These are phyloP conservation scores for Heliconius hewitsoni DNA, from an alignment of 1,140 invertebrate genomes.

Conservation along the genomic window DNA sequence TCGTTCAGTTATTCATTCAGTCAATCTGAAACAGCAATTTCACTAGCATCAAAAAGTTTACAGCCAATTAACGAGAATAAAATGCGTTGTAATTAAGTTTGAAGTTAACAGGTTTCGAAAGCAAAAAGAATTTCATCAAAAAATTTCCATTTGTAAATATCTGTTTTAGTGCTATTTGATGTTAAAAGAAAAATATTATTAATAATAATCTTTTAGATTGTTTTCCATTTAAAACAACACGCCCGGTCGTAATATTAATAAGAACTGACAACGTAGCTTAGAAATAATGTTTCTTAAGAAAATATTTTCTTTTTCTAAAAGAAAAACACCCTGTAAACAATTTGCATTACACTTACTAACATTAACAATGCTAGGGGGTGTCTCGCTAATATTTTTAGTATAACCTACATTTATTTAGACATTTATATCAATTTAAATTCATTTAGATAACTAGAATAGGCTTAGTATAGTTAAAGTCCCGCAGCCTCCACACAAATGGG, in stretches of 20 bases:
- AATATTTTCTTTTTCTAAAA: background rate
- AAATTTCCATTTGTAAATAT: background rate
- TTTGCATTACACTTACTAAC: too few relatives aligned
- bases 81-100: slow-evolving; percentile 48
- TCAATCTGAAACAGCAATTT: slow-evolving; percentile 13
- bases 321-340: background rate
- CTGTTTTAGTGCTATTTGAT: background rate
- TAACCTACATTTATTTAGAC: background rate
- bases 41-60: slow-evolving; percentile 24
- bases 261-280: background rate
- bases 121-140: background rate
- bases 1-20: background rate
- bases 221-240: background rate
- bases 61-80: slow-evolving; percentile 41
- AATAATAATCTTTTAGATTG: background rate
- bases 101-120: slow-evolving; percentile 40
- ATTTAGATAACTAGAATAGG: slow-evolving; percentile 45
- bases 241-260: background rate
- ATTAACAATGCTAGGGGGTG: background rate
- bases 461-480: slow-evolving; percentile 40
- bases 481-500: slow-evolving; percentile 56
- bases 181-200: background rate
- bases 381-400: background rate
- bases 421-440: slow-evolving; percentile 35
- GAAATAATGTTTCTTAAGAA: background rate